phyloP scores from a whole-genome alignment of 2,888 invertebrate species.

The Tipula vernalis region DNA sequence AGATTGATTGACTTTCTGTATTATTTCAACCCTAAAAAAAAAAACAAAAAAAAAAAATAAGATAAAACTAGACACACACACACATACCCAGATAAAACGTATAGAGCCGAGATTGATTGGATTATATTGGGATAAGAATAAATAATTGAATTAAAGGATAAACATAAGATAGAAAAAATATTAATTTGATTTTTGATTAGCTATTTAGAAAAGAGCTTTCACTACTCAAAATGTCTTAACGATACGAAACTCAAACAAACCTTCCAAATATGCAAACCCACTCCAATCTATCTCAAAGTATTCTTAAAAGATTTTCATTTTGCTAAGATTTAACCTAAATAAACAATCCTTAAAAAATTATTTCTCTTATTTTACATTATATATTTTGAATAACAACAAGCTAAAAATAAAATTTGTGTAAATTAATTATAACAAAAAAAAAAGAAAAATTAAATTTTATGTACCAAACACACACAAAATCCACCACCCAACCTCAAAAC shows the following conservation, averaged over 20 bases:
- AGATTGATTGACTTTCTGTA: not conserved
- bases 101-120: not conserved
- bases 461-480: not conserved
- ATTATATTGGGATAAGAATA: not conserved
- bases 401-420: not conserved
- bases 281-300: not conserved
- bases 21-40: not conserved
- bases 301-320: not conserved
- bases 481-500: not conserved
- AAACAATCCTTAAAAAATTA: not conserved
- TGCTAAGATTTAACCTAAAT: not conserved
- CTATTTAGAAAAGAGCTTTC: not conserved
- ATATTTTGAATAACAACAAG: not conserved
- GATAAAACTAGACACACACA: not conserved
- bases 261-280: not conserved
- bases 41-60: too few relatives aligned
- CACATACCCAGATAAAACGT: not conserved
- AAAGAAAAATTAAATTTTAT: not conserved
- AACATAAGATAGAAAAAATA: not conserved
- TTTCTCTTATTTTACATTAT: not conserved
- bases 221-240: not conserved
- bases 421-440: not conserved
- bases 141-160: not conserved
- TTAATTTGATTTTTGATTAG: constrained; percentile 4
- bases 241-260: not conserved